Base-by-base conservation (phyloP, 1,140 invertebrate genomes). In the Contarinia nasturtii region DNA sequence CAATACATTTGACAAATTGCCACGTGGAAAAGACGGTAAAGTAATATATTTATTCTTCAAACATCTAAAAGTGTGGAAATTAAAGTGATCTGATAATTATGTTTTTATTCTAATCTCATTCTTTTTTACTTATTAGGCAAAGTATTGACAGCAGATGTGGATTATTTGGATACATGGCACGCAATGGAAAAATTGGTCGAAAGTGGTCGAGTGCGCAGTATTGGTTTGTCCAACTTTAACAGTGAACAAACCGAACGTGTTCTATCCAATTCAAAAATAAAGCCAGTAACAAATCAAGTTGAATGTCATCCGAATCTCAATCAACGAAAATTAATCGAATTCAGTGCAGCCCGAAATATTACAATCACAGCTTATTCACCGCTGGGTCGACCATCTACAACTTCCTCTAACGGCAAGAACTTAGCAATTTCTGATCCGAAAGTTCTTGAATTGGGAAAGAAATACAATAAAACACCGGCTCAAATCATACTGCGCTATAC, bases 221-320 rank as follows among this genome's bases (percentile, higher is more conserved):
- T 88, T 53, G 84, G 85, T 10, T 45, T 87, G 2, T 85, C 81
- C 12, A 88, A 87, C 58, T 89, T 89, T 57, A 86, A 82, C 55
- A 70, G 61, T 44, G 61, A 72, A 53, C 84, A 88, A 63, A 68
- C 86, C n/a, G 63, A 75, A 45, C 63, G 75, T 21, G 57, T 88
- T 20, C 51, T 84, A 11, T 37, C 46, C 2, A 20, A 5, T 5
- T 8, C 46, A n/a, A 18, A 37, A n/a, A 41, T 15, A 14, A 3
- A 1, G 22, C 48, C 38, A 36, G 38, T 48, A 2, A 51, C 33
- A 17, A 15, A 0, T 71, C 61, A 42, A 73, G 90, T 19, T 27
- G 82, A 85, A 59, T 73, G 73, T 48, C 79, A 83, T 57, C 75
- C 74, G 0, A 82, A 81, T 58, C 61, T 82, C 38, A 76, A 74